A percentile compares a stretch with the other conserved stretches of the same genome.
phyloP scores from a whole-genome alignment of 1,140 invertebrate species.

The Microplitis mediator region DNA sequence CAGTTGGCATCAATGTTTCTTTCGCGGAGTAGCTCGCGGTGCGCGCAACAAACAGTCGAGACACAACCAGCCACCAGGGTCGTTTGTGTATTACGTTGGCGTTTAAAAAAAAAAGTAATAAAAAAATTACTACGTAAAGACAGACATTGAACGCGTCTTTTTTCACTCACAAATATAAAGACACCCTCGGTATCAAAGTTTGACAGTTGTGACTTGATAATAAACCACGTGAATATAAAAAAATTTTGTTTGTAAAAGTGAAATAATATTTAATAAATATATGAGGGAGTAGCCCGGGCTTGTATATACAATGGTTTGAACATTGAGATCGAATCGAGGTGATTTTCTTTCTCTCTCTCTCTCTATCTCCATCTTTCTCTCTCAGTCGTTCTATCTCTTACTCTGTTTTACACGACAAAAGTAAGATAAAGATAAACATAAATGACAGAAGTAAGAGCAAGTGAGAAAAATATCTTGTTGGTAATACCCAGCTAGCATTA shows the following conservation, averaged over 20 bases:
- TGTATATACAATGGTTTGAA: neutral
- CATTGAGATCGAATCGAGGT: slow-evolving; percentile 2
- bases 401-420: neutral
- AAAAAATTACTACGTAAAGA: neutral
- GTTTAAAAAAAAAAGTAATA: neutral
- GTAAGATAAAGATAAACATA: neutral
- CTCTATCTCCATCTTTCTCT: neutral
- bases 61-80: slow-evolving; percentile 35
- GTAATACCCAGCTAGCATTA: no score
- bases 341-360: neutral
- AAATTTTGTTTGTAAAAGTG: no score
- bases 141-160: neutral
- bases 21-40: slow-evolving; percentile 32
- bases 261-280: neutral
- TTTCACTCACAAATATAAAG: neutral
- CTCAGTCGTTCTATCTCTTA: no score
- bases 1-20: slow-evolving; percentile 16
- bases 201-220: neutral
- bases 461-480: neutral
- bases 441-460: neutral
- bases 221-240: no score
- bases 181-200: neutral
- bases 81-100: slow-evolving; percentile 34
- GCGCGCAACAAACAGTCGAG: slow-evolving; percentile 42
- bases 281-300: neutral